These are phyloP conservation scores for Melanerpes formicivorus DNA, from an alignment of 2,113 vertebrate genomes.

Conservation along the genomic window DNA sequence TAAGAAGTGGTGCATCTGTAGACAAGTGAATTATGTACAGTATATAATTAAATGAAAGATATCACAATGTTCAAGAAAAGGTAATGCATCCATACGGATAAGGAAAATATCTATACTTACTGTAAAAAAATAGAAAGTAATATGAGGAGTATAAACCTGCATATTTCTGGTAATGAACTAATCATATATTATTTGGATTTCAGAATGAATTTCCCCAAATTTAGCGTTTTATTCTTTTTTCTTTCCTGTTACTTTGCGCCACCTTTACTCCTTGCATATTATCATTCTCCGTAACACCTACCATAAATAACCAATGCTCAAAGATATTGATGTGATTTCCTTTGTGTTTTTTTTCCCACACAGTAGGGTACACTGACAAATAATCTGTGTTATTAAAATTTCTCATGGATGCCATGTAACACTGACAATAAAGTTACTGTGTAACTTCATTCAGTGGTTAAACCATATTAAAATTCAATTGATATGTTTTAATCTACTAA, in stretches of 20 bases:
- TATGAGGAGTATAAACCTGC: background rate
- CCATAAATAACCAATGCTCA: background rate
- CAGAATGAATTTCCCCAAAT: background rate
- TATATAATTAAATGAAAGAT: background rate
- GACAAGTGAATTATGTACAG: rapidly evolving
- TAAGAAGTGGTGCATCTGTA: background rate
- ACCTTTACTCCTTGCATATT: background rate
- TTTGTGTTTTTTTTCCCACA: background rate
- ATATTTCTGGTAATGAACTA: rapidly evolving
- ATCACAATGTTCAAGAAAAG: background rate
- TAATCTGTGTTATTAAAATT: rapidly evolving
- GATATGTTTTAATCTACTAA: background rate
- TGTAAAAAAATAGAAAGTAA: background rate
- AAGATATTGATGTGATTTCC: background rate
- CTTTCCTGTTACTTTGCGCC: rapidly evolving
- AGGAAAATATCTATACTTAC: no score
- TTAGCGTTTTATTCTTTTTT: background rate
- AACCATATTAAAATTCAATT: background rate
- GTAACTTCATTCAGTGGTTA: background rate
- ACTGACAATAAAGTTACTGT: background rate
- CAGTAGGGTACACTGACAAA: background rate
- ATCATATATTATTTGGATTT: background rate
- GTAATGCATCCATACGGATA: background rate
- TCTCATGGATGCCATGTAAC: background rate
- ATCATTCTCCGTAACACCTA: background rate